Base-by-base conservation (phyloP, 2,888 invertebrate species). In the Nomada flava region DNA sequence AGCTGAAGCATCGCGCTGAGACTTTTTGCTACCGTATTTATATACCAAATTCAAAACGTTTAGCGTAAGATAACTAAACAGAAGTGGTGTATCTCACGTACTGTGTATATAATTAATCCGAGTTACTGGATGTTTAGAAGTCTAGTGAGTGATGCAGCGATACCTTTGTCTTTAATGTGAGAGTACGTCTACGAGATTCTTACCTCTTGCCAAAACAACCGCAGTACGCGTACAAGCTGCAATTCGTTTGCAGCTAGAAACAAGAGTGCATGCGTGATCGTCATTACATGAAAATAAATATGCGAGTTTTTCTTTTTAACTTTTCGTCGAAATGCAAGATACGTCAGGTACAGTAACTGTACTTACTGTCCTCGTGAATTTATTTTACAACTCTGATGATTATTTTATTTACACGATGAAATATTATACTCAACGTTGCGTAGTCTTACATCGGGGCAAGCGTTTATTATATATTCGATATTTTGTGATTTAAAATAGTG, bases 21-120 rank as follows among this genome's bases (percentile, higher is more conserved):
- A 88, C 87, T 87, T 90, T 91, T 92, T 92, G 90, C 90, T 92
- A 92, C 90, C 86, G 90, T 90, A 91, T 92, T 92, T 92, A 89
- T 92, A 92, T 89, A 92, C 91, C 87, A 88, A 88, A 89, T 82
- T 85, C 74, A 69, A 82, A 65, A 77, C 71, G 59, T 73, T 72
- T 80, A 79, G 77, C 60, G 52, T 78, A 80, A 83, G 78, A 44
- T 81, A 82, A 65, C 47, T 67, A 80, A 83, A 70, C 81, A 55
- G 79, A 70, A 68, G 76, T 76, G 80, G 77, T 83, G 68, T 87
- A 88, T 76, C 36, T 36, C 83, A 68, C 77, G 59, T 89, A 84
- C 72, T 79, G 64, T 89, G 84, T 89, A 89, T 86, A 88, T 88
- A 87, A 76, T 67, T 85, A 84, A 87, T 83, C 85, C 29, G 76